These are phyloP conservation scores for Nibea coibor DNA, from an alignment of 2,113 vertebrate species.

Conservation along the genomic window DNA sequence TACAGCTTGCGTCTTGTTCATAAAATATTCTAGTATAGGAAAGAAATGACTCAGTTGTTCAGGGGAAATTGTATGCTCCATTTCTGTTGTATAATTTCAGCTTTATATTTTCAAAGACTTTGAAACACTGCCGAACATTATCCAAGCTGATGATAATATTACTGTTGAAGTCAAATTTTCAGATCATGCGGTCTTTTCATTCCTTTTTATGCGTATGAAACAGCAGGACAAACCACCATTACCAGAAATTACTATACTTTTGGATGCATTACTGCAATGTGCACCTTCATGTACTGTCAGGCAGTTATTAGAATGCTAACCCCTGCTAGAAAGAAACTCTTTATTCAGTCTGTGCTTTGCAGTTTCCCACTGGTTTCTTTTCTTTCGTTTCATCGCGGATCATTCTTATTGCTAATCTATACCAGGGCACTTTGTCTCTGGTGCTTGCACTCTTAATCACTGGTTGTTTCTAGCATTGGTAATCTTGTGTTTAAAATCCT, in stretches of 20 bases:
- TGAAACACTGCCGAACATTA: conserved; percentile 3
- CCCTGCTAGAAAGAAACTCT: background rate
- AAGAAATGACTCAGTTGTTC: background rate
- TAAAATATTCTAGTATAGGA: background rate
- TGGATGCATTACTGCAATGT: conserved; percentile 18
- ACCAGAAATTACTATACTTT: conserved; percentile 1
- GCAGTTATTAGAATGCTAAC: conserved; percentile 8
- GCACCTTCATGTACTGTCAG: conserved; percentile 17
- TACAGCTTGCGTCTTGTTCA: background rate
- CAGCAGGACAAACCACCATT: conserved; percentile 14
- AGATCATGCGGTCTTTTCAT: background rate
- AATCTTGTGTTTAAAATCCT: conserved; percentile 10
- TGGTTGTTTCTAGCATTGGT: background rate
- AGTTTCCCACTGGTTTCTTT: conserved; percentile 6
- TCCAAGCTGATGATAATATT: background rate
- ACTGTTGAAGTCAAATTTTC: background rate
- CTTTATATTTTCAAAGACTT: conserved; percentile 6
- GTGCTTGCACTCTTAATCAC: background rate
- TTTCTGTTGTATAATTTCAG: background rate
- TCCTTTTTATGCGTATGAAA: conserved; percentile 11
- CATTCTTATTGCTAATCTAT: background rate
- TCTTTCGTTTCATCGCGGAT: background rate
- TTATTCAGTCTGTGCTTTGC: background rate
- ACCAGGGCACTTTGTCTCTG: background rate
- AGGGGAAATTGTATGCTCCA: background rate